Evolutionary conservation across 2,113 vertebrate species (phyloP).

Genomic region (Saimiri boliviensis): DNA sequence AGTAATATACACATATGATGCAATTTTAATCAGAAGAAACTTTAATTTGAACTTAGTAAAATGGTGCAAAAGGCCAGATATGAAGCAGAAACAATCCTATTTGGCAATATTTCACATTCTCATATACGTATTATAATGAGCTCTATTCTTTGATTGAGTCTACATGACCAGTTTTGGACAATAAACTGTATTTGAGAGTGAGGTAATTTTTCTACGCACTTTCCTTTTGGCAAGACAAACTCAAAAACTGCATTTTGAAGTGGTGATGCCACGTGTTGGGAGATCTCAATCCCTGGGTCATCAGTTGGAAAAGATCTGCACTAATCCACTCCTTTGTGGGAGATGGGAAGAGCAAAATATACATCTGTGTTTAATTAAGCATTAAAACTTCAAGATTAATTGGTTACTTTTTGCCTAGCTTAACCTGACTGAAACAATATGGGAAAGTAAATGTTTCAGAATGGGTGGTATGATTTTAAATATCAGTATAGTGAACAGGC

Average conservation of each 20-base stretch:
- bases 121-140: neutral
- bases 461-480: neutral
- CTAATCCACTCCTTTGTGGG: rapidly evolving
- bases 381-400: neutral
- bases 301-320: rapidly evolving
- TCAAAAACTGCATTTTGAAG: neutral
- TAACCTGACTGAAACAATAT: neutral
- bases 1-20: neutral
- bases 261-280: rapidly evolving
- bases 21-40: neutral
- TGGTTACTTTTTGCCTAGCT: neutral
- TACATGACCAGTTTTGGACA: neutral
- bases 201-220: too few species aligned
- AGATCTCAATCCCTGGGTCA: rapidly evolving
- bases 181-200: rapidly evolving
- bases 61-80: neutral
- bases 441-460: neutral
- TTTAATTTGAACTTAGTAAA: neutral
- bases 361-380: neutral
- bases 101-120: neutral
- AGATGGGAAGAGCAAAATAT: neutral
- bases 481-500: neutral
- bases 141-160: neutral
- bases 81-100: neutral
- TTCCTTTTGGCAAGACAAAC: neutral